Conservation (phyloP, 53 echinoderm and acorn worm genomes). For the Holothuria scabra region DNA sequence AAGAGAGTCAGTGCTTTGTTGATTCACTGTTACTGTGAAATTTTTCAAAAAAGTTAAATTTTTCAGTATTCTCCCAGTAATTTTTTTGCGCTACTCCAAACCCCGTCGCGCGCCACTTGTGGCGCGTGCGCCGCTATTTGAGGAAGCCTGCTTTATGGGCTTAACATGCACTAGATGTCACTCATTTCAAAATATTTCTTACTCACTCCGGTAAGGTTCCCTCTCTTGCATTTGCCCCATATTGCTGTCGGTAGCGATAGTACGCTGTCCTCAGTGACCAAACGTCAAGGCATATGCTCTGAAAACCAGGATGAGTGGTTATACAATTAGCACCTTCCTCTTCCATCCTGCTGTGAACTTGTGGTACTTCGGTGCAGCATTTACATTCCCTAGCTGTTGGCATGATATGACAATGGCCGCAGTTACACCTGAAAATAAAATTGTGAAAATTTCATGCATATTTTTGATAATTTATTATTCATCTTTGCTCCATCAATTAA, state of each 20-base stretch:
- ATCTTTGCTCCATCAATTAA: no score
- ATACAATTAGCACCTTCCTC: slow-evolving; percentile 21
- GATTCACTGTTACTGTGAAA: no score
- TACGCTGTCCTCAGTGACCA: slow-evolving; percentile 48
- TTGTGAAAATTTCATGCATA: no score
- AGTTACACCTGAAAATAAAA: slow-evolving; percentile 1
- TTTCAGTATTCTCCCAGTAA: no score
- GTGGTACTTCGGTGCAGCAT: slow-evolving; percentile 33
- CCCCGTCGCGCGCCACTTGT: no score
- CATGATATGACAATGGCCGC: slow-evolving; percentile 14
- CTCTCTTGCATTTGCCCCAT: slow-evolving; percentile 26
- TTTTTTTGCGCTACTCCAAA: no score
- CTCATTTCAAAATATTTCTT: neutral
- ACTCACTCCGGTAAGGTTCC: neutral
- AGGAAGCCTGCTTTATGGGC: no score
- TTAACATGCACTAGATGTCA: no score
- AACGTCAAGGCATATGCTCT: slow-evolving; percentile 26
- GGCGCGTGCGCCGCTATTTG: no score
- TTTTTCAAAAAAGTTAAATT: no score
- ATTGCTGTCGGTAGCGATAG: slow-evolving; percentile 35
- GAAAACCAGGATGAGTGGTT: slow-evolving; percentile 44
- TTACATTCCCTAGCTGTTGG: slow-evolving; percentile 26
- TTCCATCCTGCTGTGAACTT: slow-evolving; percentile 29
- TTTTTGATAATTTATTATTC: no score
- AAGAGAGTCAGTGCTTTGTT: no score